Base-by-base conservation (phyloP, 2,797 vertebrate species). In the Sebastes kiyomatsui region DNA sequence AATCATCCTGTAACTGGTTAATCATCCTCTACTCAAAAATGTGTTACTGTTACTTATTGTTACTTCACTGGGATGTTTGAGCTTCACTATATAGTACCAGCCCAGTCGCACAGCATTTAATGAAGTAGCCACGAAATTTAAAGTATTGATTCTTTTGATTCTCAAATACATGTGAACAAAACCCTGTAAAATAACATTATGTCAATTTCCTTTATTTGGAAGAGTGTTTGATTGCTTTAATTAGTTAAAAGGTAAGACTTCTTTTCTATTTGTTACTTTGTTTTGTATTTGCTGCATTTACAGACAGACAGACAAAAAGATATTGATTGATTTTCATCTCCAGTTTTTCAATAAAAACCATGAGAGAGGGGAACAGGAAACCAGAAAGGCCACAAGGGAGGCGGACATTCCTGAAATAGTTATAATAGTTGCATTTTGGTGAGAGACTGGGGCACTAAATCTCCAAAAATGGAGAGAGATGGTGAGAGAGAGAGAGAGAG, bases 401-500 rank as follows among this genome's bases (percentile, higher is more conserved):
- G 25, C 0, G 9, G 58, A 78, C 88, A 94, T 94, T 94, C 91
- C 80, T 83, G 58, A 58, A 38, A 85, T 74, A 23, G 28, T 80
- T 86, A 0, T 2, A 79, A 84, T 82, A 77, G 65, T 76, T 85
- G 27, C 13, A 61, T 61, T 64, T 73, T 81, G 73, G 49, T 85
- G 75, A 64, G 68, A 78, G 28, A 78, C 59, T 76, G 64, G 20
- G 22, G 5, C 59, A 55, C 28, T 30, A 3, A 2, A 77, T 75
- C 32, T 77, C 90, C 92, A 89, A 90, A 94, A 61, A 94, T 89
- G 91, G 90, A 12, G 73, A 27, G 13, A 35, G 33, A 94, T 89
- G 91, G 90, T 12, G 73, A 23, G 13, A 35, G 33, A 12, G 33
- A 35, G 33, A 35, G 30, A 30, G 28, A 3, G 25, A 14, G 28